phyloP scores from a whole-genome alignment of 2,888 invertebrate species.

The Latrodectus hesperus region DNA sequence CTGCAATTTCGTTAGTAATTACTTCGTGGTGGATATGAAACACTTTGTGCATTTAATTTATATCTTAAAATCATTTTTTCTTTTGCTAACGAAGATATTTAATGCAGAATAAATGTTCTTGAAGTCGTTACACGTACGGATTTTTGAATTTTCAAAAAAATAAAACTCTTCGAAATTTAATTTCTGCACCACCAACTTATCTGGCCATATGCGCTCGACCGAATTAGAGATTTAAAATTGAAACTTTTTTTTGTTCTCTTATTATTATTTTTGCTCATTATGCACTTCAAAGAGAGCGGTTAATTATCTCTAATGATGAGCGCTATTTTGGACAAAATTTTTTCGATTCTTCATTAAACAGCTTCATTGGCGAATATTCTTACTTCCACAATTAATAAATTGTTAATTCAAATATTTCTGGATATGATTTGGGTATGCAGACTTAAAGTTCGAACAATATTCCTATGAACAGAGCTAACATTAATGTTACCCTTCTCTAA shows the following conservation, averaged over 20 bases:
- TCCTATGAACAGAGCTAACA: no score
- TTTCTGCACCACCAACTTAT: conserved; percentile 35
- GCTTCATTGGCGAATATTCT: conserved; percentile 23
- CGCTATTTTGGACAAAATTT: conserved; percentile 16
- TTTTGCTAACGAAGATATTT: conserved; percentile 61
- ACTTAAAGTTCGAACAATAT: no score
- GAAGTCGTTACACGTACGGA: conserved; percentile 56
- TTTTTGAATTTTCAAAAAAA: conserved; percentile 30
- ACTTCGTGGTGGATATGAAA: conserved; percentile 44
- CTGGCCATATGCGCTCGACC: conserved; percentile 32
- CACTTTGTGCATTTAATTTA: conserved; percentile 53
- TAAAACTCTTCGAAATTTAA: conserved; percentile 51
- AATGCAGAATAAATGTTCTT: conserved; percentile 65
- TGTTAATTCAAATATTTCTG: conserved; percentile 18
- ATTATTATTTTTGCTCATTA: neutral
- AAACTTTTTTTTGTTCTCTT: conserved; percentile 25
- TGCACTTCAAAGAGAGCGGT: conserved; percentile 45
- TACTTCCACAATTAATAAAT: conserved; percentile 17
- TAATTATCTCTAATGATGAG: conserved; percentile 57
- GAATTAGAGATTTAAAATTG: conserved; percentile 50
- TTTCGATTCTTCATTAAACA: conserved; percentile 53
- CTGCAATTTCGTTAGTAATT: conserved; percentile 66
- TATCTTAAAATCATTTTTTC: conserved; percentile 47
- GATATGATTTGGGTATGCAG: neutral
- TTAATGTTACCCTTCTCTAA: no score